These are phyloP conservation scores for Didymodactylos carnosus DNA, from an alignment of 2,888 invertebrate genomes.

Conservation along the genomic window DNA sequence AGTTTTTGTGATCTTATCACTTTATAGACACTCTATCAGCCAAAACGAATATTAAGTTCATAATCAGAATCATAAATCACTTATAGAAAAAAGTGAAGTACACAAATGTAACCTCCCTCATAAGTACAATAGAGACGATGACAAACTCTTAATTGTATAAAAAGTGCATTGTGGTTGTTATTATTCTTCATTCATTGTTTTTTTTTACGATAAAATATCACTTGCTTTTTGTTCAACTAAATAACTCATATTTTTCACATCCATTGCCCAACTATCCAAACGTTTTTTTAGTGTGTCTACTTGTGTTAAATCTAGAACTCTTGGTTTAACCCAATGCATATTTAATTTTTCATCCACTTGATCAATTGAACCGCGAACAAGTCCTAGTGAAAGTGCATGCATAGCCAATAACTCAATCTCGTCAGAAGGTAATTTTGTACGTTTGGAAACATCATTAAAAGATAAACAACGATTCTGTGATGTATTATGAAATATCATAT, in stretches of 20 bases:
- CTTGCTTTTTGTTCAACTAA: not conserved
- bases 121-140: too few relatives aligned
- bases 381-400: slow-evolving; percentile 81
- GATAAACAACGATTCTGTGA: slow-evolving; percentile 6
- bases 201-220: not conserved
- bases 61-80: too few relatives aligned
- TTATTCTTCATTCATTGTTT: too few relatives aligned
- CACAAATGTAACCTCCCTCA: too few relatives aligned
- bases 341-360: slow-evolving; percentile 55
- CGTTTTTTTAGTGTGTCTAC: slow-evolving; percentile 24
- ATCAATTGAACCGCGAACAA: slow-evolving; percentile 82
- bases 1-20: too few relatives aligned
- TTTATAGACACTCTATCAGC: too few relatives aligned
- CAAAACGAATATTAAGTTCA: too few relatives aligned
- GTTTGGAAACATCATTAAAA: slow-evolving; percentile 3
- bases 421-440: slow-evolving; percentile 30
- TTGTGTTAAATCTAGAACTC: slow-evolving; percentile 51
- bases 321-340: slow-evolving; percentile 66
- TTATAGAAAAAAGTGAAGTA: too few relatives aligned
- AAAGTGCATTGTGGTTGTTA: too few relatives aligned
- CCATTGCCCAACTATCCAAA: not conserved
- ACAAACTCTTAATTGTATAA: too few relatives aligned
- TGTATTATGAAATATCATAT: slow-evolving; percentile 34
- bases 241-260: not conserved
- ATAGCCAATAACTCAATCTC: slow-evolving; percentile 86